Evolutionary conservation across 1,140 invertebrate genomes (phyloP).

Genomic region (Micrasema longulum): DNA sequence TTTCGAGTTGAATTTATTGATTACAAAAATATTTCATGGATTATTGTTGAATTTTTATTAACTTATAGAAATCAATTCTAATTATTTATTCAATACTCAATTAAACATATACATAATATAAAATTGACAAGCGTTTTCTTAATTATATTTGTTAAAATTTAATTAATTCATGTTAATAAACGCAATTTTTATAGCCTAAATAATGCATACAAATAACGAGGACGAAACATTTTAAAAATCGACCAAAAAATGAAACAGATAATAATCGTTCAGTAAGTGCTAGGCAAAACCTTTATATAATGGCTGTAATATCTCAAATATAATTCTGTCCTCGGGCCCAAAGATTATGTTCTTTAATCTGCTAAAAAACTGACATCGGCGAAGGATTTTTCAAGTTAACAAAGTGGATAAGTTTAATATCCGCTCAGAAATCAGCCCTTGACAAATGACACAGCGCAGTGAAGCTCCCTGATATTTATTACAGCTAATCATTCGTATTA

Average conservation of each 20-base stretch:
- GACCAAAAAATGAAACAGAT: background rate
- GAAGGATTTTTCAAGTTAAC: constrained; percentile 30
- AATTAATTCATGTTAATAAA: no score
- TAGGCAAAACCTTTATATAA: background rate
- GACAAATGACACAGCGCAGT: constrained; percentile 49
- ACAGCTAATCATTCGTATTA: constrained; percentile 55
- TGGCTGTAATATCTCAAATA: constrained; percentile 4
- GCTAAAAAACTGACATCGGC: constrained; percentile 15
- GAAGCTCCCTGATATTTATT: constrained; percentile 54
- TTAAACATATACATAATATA: no score
- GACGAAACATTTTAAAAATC: no score
- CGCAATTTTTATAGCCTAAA: no score
- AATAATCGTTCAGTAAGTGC: background rate
- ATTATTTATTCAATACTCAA: no score
- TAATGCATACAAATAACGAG: no score
- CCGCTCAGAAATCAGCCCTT: constrained; percentile 31
- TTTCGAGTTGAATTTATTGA: no score
- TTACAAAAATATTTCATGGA: no score
- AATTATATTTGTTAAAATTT: no score
- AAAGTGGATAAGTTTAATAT: constrained; percentile 45
- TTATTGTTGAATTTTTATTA: no score
- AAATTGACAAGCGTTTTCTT: no score
- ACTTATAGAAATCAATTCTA: no score
- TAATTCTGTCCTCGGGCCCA: constrained; percentile 9
- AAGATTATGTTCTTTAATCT: constrained; percentile 27